Evolutionary conservation across 2,113 vertebrate genomes (phyloP).

Genomic region (Clupea harengus): DNA sequence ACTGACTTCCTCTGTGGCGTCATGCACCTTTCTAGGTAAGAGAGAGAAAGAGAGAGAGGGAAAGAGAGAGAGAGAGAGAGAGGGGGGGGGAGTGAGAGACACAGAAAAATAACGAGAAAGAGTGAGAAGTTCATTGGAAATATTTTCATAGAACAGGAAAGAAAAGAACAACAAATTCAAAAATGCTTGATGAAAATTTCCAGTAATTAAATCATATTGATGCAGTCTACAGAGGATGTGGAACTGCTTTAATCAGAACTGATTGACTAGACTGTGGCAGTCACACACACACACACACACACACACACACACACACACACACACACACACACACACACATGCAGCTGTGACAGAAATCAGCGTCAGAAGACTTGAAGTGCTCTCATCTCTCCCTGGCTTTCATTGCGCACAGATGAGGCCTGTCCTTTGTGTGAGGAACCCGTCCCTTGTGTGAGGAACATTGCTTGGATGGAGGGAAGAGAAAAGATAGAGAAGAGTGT

Average conservation of each 20-base stretch:
- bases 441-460: not conserved
- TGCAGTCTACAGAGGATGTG: not conserved
- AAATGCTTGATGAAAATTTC: not conserved
- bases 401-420: not conserved
- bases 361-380: not conserved
- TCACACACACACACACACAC: not conserved
- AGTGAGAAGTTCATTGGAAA: not conserved
- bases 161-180: not conserved
- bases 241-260: not conserved
- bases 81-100: not conserved
- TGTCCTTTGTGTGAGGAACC: not conserved
- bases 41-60: not conserved
- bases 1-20: constrained; percentile 49
- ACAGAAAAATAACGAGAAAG: not conserved
- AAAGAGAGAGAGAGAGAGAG: not conserved
- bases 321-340: not conserved
- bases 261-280: not conserved
- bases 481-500: not conserved
- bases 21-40: constrained; percentile 44
- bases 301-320: not conserved
- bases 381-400: not conserved
- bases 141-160: not conserved
- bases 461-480: not conserved
- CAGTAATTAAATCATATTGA: not conserved
- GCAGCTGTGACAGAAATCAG: not conserved